Conservation (phyloP, 92 coral and sea anemone species). For the Phenganax subtilis region DNA sequence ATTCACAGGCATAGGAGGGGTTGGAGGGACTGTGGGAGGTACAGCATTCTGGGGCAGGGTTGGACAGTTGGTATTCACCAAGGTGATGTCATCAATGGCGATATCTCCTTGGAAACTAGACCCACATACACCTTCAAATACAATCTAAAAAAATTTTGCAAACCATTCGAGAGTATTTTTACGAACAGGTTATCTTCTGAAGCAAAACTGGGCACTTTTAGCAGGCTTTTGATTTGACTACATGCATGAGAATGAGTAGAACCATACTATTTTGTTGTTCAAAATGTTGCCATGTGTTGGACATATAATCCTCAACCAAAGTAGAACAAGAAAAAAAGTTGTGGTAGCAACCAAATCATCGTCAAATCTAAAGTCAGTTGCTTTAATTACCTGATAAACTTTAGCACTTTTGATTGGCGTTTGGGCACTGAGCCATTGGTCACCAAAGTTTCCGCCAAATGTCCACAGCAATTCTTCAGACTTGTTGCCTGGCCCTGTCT, state of each 20-base stretch:
- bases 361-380: too few relatives aligned
- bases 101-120: conserved; percentile 80
- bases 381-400: conserved; percentile 56
- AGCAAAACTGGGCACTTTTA: background rate
- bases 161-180: background rate
- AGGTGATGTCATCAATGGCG: conserved; percentile 81
- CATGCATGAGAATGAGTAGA: too few relatives aligned
- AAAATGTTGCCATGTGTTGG: too few relatives aligned
- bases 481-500: conserved; percentile 80
- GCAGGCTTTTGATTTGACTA: too few relatives aligned
- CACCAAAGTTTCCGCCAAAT: conserved; percentile 83
- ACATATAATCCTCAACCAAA: background rate
- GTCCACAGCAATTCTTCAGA: conserved; percentile 78
- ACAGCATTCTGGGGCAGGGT: conserved; percentile 71
- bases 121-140: conserved; percentile 86
- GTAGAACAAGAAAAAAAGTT: background rate
- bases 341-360: too few relatives aligned
- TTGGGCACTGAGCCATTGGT: conserved; percentile 82
- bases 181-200: background rate
- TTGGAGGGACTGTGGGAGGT: conserved; percentile 92
- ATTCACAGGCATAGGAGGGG: conserved; percentile 88
- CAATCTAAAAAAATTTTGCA: conserved; percentile 50
- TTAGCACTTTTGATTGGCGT: conserved; percentile 59
- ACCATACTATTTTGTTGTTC: too few relatives aligned
- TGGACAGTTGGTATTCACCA: conserved; percentile 58